These are phyloP conservation scores for Cercocebus atys DNA, from an alignment of 2,113 vertebrate genomes.

Conservation along the genomic window DNA sequence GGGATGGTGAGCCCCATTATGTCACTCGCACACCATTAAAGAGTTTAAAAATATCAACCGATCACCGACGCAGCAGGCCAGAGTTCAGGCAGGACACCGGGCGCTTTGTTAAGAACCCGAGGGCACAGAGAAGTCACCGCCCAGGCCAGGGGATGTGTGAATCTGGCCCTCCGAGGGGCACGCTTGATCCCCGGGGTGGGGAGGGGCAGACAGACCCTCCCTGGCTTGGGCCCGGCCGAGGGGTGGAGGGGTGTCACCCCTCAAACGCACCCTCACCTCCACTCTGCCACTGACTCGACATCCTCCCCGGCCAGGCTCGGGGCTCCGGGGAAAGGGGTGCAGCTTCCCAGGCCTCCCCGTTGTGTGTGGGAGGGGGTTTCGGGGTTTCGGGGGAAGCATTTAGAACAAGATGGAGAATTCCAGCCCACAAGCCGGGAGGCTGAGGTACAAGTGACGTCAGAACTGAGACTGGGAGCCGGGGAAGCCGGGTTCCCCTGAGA, in stretches of 20 bases:
- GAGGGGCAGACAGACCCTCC: not conserved
- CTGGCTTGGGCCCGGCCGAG: too few relatives aligned
- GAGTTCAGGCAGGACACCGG: not conserved
- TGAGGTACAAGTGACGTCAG: not conserved
- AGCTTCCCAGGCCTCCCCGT: not conserved
- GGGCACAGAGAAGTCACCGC: too few relatives aligned
- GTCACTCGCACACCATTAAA: not conserved
- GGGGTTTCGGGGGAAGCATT: too few relatives aligned
- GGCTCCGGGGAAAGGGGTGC: not conserved
- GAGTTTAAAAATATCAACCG: slow-evolving; percentile 27
- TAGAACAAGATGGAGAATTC: not conserved
- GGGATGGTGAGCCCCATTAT: not conserved
- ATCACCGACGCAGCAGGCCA: not conserved
- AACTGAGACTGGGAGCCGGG: not conserved
- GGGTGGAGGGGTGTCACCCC: not conserved
- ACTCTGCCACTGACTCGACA: not conserved
- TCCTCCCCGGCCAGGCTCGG: fast-evolving
- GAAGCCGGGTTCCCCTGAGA: not conserved
- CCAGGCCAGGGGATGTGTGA: not conserved
- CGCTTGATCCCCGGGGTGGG: not conserved
- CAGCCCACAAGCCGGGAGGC: too few relatives aligned
- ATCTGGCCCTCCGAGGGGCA: not conserved
- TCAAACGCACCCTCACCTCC: not conserved
- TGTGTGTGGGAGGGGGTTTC: fast-evolving
- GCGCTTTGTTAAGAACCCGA: not conserved